phyloP scores from a whole-genome alignment of 2,888 invertebrate genomes.

The Clunio marinus region DNA sequence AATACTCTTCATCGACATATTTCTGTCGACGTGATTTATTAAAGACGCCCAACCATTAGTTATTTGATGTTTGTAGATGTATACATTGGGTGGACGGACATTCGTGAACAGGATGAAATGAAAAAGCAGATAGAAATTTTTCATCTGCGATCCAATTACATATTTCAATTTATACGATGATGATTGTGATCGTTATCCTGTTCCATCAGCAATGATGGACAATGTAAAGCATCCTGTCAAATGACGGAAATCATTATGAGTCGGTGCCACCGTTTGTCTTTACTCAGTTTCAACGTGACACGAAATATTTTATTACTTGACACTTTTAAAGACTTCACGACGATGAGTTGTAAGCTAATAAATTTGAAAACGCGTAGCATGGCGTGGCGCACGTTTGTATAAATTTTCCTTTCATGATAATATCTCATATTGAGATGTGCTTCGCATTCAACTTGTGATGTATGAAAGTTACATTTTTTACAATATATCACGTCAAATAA shows the following conservation, averaged over 20 bases:
- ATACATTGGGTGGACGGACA: no score
- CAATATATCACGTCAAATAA: constrained; percentile 35
- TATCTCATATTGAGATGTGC: constrained; percentile 15
- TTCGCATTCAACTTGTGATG: constrained; percentile 25
- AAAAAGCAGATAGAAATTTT: constrained; percentile 34
- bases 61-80: no score
- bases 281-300: no score
- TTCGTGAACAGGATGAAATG: constrained; percentile 12
- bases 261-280: no score
- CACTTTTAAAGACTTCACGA: no score
- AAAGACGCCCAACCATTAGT: background rate
- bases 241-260: background rate
- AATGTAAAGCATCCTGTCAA: background rate
- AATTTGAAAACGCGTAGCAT: no score
- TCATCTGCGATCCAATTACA: constrained; percentile 32
- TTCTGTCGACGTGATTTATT: background rate
- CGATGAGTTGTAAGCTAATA: no score
- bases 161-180: constrained; percentile 29
- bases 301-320: no score
- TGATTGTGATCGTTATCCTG: background rate
- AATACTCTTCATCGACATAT: background rate
- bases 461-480: constrained; percentile 33
- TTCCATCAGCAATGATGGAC: background rate
- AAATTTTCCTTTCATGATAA: background rate
- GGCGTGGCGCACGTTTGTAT: no score